phyloP scores from a whole-genome alignment of 2,113 vertebrate genomes.

The Prietella phreatophila region DNA sequence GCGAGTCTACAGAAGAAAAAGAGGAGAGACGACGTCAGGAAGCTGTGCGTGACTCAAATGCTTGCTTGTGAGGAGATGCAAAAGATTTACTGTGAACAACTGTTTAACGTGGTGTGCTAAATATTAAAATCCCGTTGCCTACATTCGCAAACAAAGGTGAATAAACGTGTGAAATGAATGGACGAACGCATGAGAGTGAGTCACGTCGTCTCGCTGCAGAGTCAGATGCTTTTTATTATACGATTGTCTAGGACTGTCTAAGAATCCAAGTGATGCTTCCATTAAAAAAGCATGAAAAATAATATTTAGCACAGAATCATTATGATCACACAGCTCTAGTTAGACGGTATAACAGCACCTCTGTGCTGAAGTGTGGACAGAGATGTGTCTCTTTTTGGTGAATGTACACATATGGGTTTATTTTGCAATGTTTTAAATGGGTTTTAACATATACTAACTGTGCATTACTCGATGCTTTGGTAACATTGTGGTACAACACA shows the following conservation, averaged over 20 bases:
- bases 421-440: no score
- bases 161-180: not conserved
- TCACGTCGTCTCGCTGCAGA: not conserved
- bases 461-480: no score
- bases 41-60: not conserved
- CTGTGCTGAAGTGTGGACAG: not conserved
- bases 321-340: not conserved
- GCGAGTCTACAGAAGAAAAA: no score
- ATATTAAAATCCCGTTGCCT: not conserved
- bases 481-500: no score
- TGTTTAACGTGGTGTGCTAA: not conserved
- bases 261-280: not conserved
- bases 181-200: not conserved
- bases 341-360: not conserved
- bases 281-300: not conserved
- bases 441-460: no score
- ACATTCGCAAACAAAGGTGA: not conserved
- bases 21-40: not conserved
- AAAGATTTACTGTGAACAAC: not conserved
- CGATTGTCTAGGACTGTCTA: not conserved
- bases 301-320: not conserved
- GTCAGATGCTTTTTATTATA: no score
- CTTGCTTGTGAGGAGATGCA: not conserved
- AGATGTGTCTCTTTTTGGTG: no score
- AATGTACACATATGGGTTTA: no score